Evolutionary conservation across 1,140 invertebrate species (phyloP), one percentile per base, ranked within the genome.

Genomic region (Brachionus rotundiformis): DNA sequence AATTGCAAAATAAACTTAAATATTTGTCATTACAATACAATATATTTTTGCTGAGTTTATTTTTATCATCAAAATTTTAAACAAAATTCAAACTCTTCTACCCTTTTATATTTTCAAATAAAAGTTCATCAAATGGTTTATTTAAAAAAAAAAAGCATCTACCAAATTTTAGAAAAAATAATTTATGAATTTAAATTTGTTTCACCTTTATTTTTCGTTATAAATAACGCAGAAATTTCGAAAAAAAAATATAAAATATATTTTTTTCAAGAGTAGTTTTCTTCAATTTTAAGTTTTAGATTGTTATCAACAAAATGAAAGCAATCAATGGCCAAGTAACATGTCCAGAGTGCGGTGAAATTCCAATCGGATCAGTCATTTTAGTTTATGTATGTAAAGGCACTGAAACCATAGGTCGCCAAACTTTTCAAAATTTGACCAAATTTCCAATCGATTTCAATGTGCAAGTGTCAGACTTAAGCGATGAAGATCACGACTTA

Each of bases 391-490:
- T 79, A 10, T 59, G 49, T 7, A 79, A 79, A 39, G 76, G 16
- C 25, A 16, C 13, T 7, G 7, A 79, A 10, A 33, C 33, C n/a
- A 19, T 79, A 25, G 76, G 76, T 13, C 47, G 33, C 5, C 47
- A 79, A 63, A 79, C 76, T 7, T 41, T 79, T 25, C 76, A 79
- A 54, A 63, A 41, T 59, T 23, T 36, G 19, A 63, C 29, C 23
- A 33, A 54, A 39, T 79, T 79, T 79, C 76, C 76, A 1, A 23
- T 79, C 13, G 11, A 79, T 6, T 79, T 59, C 27, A 54, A 59
- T 19, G 27, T 79, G 8, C 13, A 79, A 36, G 7, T 79, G 8
- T 11, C 76, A 2, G 19, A 59, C 19, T 59, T 63, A 19, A 63
- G 29, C 19, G 44, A 63, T 13, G 7, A 41, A 36, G 59, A 31